A percentile compares a stretch with the other conserved stretches of the same genome.
phyloP scores from a whole-genome alignment of 2,797 vertebrate species.

The Epinephelus malabaricus region DNA sequence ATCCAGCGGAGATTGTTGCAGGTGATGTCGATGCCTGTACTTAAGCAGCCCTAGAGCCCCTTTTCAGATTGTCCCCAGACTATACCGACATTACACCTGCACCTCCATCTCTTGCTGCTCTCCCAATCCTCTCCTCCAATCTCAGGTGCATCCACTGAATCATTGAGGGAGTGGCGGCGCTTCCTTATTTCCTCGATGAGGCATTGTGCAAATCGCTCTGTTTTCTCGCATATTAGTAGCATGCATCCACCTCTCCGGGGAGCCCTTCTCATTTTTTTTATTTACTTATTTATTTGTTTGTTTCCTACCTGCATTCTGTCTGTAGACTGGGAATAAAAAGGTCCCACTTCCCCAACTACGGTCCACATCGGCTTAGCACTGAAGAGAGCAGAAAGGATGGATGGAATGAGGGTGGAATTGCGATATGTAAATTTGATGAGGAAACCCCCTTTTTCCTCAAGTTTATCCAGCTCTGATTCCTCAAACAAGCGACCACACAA shows the following conservation, averaged over 20 bases:
- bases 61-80: conserved; percentile 56
- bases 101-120: conserved; percentile 21
- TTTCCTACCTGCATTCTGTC: conserved; percentile 56
- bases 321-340: conserved; percentile 75
- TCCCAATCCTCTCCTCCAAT: conserved; percentile 49
- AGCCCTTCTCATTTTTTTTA: conserved; percentile 70
- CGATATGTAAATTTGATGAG: conserved; percentile 76
- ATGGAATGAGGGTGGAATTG: conserved; percentile 64
- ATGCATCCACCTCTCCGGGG: conserved; percentile 55
- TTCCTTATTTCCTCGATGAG: conserved; percentile 67
- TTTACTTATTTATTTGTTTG: conserved; percentile 77
- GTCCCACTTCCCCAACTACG: conserved; percentile 49
- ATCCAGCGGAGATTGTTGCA: conserved; percentile 58
- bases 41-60: conserved; percentile 57
- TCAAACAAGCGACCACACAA: conserved; percentile 53
- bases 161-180: conserved; percentile 36
- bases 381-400: conserved; percentile 44
- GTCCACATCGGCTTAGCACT: conserved; percentile 33
- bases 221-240: conserved; percentile 69
- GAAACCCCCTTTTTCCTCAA: conserved; percentile 57
- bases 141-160: conserved; percentile 65
- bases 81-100: conserved; percentile 41
- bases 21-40: conserved; percentile 53
- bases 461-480: conserved; percentile 62
- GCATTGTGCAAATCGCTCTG: conserved; percentile 64